Evolutionary conservation across 2,113 vertebrate species (phyloP).

Genomic region (Aegithalos caudatus): DNA sequence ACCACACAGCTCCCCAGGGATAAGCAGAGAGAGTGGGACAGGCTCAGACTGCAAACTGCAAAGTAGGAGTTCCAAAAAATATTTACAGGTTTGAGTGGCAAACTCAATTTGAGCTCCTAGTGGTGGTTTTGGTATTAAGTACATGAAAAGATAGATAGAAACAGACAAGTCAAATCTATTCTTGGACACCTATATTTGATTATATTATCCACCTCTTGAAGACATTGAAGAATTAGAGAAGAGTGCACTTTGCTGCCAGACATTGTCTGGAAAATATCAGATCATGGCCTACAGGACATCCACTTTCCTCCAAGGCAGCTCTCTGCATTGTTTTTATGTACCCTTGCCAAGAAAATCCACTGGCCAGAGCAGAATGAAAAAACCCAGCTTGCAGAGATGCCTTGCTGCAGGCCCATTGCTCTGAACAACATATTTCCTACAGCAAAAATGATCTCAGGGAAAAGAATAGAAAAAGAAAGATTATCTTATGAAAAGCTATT

Average conservation of each 20-base stretch:
- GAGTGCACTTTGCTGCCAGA: background rate
- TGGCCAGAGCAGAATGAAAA: background rate
- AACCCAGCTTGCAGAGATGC: background rate
- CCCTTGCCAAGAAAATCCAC: slow-evolving; percentile 8
- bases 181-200: background rate
- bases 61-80: background rate
- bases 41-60: background rate
- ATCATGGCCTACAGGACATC: background rate
- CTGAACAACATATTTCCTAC: background rate
- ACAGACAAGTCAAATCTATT: background rate
- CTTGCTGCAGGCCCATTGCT: background rate
- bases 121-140: background rate
- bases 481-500: background rate
- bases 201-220: background rate
- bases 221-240: background rate
- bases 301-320: background rate
- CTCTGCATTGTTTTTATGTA: background rate
- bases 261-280: slow-evolving; percentile 9
- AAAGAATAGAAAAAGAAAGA: background rate
- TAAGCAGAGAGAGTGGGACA: background rate
- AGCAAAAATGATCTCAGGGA: background rate
- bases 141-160: background rate
- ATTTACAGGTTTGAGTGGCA: background rate
- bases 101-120: background rate
- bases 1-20: background rate